phyloP scores from a whole-genome alignment of 1,140 invertebrate species.

The Achatina immaculata region DNA sequence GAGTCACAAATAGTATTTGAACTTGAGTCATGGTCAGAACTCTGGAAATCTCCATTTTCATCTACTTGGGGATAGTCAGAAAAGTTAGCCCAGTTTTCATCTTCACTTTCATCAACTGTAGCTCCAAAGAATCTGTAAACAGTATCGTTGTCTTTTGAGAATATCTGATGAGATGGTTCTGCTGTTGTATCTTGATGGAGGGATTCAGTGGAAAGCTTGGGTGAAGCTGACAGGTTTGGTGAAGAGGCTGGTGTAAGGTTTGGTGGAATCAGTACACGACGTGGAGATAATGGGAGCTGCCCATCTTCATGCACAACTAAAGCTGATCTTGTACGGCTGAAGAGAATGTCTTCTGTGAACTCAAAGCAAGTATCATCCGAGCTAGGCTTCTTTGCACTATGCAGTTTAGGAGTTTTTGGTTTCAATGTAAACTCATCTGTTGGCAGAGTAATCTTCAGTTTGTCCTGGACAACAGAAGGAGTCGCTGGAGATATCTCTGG shows the following conservation, averaged over 20 bases:
- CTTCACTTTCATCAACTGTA: constrained; percentile 26
- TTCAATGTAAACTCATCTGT: constrained; percentile 54
- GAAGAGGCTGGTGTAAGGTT: constrained; percentile 57
- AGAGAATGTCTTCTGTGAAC: constrained; percentile 64
- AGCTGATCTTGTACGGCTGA: constrained; percentile 61
- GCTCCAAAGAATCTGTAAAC: constrained; percentile 31
- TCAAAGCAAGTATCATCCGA: constrained; percentile 51
- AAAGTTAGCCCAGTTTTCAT: constrained; percentile 55
- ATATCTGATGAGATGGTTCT: constrained; percentile 27
- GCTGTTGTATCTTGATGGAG: neutral
- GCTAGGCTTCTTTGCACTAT: constrained; percentile 27
- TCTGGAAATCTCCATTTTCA: neutral
- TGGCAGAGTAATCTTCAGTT: constrained; percentile 67
- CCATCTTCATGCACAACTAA: constrained; percentile 59
- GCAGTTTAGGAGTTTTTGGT: constrained; percentile 52
- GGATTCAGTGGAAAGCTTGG: constrained; percentile 3
- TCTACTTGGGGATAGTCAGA: constrained; percentile 33
- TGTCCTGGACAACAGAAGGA: constrained; percentile 51
- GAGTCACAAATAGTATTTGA: neutral
- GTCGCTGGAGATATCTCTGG: constrained; percentile 56
- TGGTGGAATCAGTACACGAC: constrained; percentile 63
- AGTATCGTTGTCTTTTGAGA: constrained; percentile 31
- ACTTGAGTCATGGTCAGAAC: neutral
- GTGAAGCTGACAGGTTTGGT: constrained; percentile 44
- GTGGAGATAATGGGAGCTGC: constrained; percentile 54